Base-by-base conservation (phyloP, 2,888 invertebrate species). In the Erebia aethiops region DNA sequence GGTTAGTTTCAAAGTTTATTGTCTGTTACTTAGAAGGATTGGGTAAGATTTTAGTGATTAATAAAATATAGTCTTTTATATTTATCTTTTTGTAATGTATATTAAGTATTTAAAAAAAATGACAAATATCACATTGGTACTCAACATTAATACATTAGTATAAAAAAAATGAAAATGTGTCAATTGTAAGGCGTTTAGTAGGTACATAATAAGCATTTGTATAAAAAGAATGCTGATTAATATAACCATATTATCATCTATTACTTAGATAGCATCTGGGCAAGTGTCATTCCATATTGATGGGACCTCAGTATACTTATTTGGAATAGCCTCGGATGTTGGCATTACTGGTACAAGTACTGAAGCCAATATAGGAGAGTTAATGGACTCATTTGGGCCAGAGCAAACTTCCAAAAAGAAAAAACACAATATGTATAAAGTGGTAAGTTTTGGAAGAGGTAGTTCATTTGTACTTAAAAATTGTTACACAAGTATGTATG, bases 281-380 rank as follows among this genome's bases (percentile, higher is more conserved):
- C 95, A 95, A 84, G 94, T 96, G 49, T 96, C 96, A 68, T 97
- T 97, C 82, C 95, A 95, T 79, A 94, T 97, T 77, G 90, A 95
- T 76, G 94, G 95, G 35, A 95, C 95, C 54, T 94, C 95, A 72
- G 92, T 95, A 2, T 96, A 95, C 82, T 89, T 97, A 67, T 94
- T 96, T 80, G 95, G 95, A 77, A 93, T 89, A 69, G 95, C 94
- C 70, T 92, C 89, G 62, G 95, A 95, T 84, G 94, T 92, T 57
- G 94, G 93, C 18, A 80, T 95, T 11, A 92, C 93, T 58, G 95
- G 95, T 5, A 87, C 93, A 51, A 89, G 88, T 73, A 86, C 90
- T 66, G 94, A 95, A 75, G 89, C 94, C 18, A 92, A 90, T 60
- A 89, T 95, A 70, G 94, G 93, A 16, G 95, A 95, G 76, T 81